phyloP scores from a whole-genome alignment of 2,113 vertebrate genomes.

The Pterocles gutturalis region DNA sequence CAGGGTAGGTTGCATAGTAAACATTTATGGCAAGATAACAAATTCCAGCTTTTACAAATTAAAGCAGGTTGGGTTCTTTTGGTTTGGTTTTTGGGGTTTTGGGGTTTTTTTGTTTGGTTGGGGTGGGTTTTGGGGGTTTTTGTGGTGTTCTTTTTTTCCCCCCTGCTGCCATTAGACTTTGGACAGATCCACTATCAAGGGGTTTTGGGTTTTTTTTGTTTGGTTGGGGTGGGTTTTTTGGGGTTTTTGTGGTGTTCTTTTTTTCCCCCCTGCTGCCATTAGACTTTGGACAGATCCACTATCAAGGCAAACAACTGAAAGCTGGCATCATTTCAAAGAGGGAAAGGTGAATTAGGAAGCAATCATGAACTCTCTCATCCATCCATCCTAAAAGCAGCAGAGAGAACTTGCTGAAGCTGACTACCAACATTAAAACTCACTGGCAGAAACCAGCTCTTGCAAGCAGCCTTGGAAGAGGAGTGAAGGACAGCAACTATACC shows the following conservation, averaged over 20 bases:
- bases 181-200: background rate
- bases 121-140: too few relatives aligned
- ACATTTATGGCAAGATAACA: background rate
- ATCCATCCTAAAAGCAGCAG: rapidly evolving
- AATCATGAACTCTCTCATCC: background rate
- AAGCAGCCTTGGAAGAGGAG: background rate
- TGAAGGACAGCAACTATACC: background rate
- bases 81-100: too few relatives aligned
- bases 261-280: background rate
- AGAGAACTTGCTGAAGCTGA: background rate
- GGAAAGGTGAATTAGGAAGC: background rate
- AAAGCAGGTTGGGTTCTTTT: too few relatives aligned
- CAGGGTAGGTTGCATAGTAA: background rate
- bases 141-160: too few relatives aligned
- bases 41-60: background rate
- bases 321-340: background rate
- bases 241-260: too few relatives aligned
- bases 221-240: too few relatives aligned
- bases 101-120: too few relatives aligned
- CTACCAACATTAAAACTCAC: background rate
- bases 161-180: background rate
- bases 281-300: background rate
- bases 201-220: too few relatives aligned
- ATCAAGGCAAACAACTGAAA: background rate
- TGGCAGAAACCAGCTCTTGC: background rate